A percentile compares a stretch with the other conserved stretches of the same genome.
Evolutionary conservation across 2,113 vertebrate species (phyloP).

Genomic region (Zosterops hypoxanthus): DNA sequence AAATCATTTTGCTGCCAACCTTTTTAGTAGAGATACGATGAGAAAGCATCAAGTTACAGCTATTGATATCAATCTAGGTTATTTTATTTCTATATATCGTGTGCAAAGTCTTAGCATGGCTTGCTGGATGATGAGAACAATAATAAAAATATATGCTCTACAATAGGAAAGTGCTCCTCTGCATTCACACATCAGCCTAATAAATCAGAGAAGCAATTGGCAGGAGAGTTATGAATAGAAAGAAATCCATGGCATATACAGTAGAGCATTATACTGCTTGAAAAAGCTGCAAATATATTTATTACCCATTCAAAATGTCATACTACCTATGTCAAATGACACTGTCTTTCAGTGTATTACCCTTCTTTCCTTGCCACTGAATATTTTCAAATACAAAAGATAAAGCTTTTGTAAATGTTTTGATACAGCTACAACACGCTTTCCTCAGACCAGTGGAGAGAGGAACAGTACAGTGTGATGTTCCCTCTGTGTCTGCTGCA

Average conservation of each 20-base stretch:
- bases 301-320: background rate
- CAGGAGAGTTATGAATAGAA: background rate
- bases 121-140: background rate
- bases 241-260: background rate
- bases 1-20: background rate
- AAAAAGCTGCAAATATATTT: slow-evolving; percentile 4
- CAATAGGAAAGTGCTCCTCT: background rate
- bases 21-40: background rate
- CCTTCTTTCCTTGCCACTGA: background rate
- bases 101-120: background rate
- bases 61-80: background rate
- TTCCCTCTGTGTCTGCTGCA: background rate
- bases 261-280: background rate
- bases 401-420: background rate
- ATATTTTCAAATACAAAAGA: background rate
- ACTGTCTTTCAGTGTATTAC: background rate
- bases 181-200: background rate
- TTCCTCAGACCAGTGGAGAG: background rate
- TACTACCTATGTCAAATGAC: background rate
- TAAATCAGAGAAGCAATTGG: slow-evolving; percentile 8
- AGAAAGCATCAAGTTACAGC: slow-evolving; percentile 15
- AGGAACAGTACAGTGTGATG: background rate
- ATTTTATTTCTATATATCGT: background rate
- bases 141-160: slow-evolving; percentile 22
- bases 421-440: background rate